Base-by-base conservation (phyloP, 2,888 invertebrate genomes). In the Amphipoea oculea region DNA sequence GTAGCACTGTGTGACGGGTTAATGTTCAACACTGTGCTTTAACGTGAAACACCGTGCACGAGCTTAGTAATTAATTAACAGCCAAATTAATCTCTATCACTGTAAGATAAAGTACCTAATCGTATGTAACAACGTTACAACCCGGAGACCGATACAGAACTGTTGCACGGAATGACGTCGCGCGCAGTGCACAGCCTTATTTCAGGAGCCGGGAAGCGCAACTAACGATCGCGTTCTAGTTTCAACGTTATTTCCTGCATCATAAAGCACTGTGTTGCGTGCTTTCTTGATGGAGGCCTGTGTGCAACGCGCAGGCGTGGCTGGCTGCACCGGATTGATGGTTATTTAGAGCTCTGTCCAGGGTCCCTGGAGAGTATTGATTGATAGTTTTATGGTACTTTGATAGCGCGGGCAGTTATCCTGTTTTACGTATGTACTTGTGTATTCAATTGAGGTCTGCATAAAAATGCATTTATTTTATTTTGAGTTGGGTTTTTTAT, bases 271-370 rank as follows among this genome's bases (percentile, higher is more conserved):
- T 63, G 23, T 74, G 17, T 81, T 54, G 72, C 20, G 71, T 70
- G 66, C 20, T 78, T 57, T 36, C 40, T n/a, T 12, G 72, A 23
- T 73, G 78, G 71, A 76, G 63, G 76, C 76, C 17, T 72, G 20
- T 66, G 74, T 79, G 79, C 72, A 78, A 57, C 76, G 84, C 86
- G 88, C 87, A 87, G 67, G 84, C 87, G 87, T 82, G 57, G 0
- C 14, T 7, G 36, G 20, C 57, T 84, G 86, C 83, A 82, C 29
- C n/a, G 4, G 36, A 54, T 74, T 67, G 69, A 78, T 73, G 51
- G 66, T 29, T 85, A 74, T 76, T 76, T 70, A 48, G 3, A 73
- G 76, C 72, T 85, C 40, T 60, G n/a, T 63, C 63, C 63, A 51
- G 78, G 67, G 45, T 66, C 48, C 69, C 65, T 73, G 65, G 57